Evolutionary conservation across 2,113 vertebrate genomes (phyloP).

Genomic region (Kryptolebias marmoratus): DNA sequence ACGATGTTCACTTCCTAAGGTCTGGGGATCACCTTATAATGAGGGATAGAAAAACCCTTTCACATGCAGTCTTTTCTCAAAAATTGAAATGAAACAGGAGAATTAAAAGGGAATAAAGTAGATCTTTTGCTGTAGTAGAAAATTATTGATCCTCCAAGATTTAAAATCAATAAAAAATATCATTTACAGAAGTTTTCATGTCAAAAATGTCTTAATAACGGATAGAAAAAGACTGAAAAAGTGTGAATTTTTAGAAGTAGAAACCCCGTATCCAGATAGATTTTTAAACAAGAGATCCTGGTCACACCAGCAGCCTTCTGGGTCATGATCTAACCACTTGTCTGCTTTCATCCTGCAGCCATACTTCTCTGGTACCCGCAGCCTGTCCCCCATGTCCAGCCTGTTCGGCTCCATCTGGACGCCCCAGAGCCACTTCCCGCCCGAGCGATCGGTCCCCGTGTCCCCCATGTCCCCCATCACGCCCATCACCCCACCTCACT

Average conservation of each 20-base stretch:
- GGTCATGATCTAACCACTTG: not conserved
- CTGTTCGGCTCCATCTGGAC: constrained; percentile 99
- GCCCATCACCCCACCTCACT: constrained; percentile 75
- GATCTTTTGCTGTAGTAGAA: too few relatives aligned
- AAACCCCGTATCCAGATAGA: not conserved
- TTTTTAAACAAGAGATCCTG: not conserved
- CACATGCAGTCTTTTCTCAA: too few relatives aligned
- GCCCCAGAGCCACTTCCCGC: constrained; percentile 89
- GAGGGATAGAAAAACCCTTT: too few relatives aligned
- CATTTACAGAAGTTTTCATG: too few relatives aligned
- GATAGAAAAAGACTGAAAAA: too few relatives aligned
- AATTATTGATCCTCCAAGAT: too few relatives aligned
- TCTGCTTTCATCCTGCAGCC: constrained; percentile 75
- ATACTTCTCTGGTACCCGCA: constrained; percentile 95
- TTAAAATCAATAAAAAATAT: too few relatives aligned
- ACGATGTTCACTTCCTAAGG: too few relatives aligned
- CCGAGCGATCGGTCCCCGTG: constrained; percentile 77
- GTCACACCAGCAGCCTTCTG: not conserved
- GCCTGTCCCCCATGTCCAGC: constrained; percentile 98
- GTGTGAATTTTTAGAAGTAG: not conserved
- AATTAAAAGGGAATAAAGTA: too few relatives aligned
- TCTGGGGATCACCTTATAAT: too few relatives aligned
- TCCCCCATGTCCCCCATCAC: constrained; percentile 84
- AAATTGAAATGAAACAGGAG: too few relatives aligned
- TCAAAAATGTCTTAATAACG: too few relatives aligned